phyloP scores from a whole-genome alignment of 1,140 invertebrate species.

The Pseudomyrmex dendroicus region DNA sequence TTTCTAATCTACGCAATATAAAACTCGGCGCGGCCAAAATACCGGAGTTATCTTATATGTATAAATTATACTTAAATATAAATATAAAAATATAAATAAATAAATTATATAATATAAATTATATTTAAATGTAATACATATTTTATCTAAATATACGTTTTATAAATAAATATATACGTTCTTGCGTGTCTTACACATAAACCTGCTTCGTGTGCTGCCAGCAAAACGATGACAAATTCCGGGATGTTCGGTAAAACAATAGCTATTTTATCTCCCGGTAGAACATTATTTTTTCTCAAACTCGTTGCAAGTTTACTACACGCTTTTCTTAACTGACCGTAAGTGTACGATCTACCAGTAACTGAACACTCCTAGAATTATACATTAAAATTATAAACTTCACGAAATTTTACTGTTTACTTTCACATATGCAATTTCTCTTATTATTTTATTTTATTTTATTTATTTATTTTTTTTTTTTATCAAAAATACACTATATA shows the following conservation, averaged over 20 bases:
- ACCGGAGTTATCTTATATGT: no score
- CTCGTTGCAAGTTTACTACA: conserved; percentile 88
- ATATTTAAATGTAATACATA: not conserved
- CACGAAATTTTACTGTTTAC: not conserved
- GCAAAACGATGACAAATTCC: conserved; percentile 88
- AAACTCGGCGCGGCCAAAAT: no score
- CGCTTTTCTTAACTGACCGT: conserved; percentile 87
- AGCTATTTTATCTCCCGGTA: conserved; percentile 88
- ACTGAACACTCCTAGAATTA: conserved; percentile 83
- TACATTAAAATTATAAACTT: not conserved
- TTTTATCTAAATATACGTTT: not conserved
- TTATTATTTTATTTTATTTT: not conserved
- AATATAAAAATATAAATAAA: no score
- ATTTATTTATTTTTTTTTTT: no score
- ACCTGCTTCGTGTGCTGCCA: conserved; percentile 89
- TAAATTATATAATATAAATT: not conserved
- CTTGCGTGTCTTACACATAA: conserved; percentile 83
- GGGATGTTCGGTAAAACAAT: conserved; percentile 90
- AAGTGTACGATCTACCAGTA: conserved; percentile 89
- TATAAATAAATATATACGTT: no score
- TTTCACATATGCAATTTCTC: conserved; percentile 2
- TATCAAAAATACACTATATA: no score
- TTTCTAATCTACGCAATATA: no score
- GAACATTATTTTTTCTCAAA: conserved; percentile 87
- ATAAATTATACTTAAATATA: no score